Conservation (phyloP, 2,888 invertebrate genomes). For the Eurois occulta region DNA sequence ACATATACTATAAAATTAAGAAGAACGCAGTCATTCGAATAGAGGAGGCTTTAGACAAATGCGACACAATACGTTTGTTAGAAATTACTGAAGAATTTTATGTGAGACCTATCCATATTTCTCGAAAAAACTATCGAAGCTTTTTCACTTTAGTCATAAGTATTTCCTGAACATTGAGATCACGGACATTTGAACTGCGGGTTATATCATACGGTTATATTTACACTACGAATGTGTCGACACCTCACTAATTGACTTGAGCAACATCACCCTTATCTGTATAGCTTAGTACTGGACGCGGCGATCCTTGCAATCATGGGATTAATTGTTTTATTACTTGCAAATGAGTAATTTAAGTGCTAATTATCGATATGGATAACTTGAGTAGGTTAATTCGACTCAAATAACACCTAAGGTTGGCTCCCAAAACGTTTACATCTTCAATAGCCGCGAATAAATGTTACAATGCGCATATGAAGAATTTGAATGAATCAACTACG, state of each 20-base stretch:
- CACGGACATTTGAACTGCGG: conserved; percentile 64
- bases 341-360: conserved; percentile 44
- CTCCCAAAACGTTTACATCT: conserved; percentile 9
- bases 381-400: conserved; percentile 39
- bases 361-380: conserved; percentile 59
- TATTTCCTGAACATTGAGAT: conserved; percentile 60
- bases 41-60: conserved; percentile 20
- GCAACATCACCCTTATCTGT: conserved; percentile 69
- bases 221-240: conserved; percentile 60
- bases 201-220: conserved; percentile 45
- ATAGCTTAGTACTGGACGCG: conserved; percentile 52
- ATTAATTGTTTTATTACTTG: conserved; percentile 21
- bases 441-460: conserved; percentile 19
- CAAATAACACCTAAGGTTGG: conserved; percentile 19
- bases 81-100: conserved; percentile 17
- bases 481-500: conserved; percentile 49
- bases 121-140: background rate
- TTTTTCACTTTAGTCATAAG: background rate
- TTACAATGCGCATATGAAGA: conserved; percentile 40
- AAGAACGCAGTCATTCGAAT: conserved; percentile 1
- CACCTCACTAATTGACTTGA: conserved; percentile 80
- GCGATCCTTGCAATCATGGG: conserved; percentile 33
- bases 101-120: conserved; percentile 19
- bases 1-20: conserved; percentile 32
- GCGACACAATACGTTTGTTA: conserved; percentile 14